These are phyloP conservation scores for Pterocles orientalis DNA, from an alignment of 2,113 vertebrate genomes.

Conservation along the genomic window DNA sequence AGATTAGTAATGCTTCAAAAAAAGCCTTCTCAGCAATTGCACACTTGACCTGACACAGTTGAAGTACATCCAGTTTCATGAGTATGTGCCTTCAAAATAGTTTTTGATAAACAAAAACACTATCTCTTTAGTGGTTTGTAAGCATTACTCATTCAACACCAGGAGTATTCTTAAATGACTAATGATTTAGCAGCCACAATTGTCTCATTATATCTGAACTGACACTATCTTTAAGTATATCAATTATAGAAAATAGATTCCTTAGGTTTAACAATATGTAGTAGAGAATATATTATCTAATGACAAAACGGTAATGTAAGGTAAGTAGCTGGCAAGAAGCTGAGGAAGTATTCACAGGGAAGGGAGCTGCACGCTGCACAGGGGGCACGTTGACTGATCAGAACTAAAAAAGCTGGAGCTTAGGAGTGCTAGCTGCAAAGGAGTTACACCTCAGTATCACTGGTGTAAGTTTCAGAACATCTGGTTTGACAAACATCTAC, in stretches of 20 bases:
- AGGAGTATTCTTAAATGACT: slow-evolving; percentile 30
- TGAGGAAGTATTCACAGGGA: slow-evolving; percentile 16
- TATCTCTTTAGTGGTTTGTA: slow-evolving; percentile 24
- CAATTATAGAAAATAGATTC: slow-evolving; percentile 60
- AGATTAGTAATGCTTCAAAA: slow-evolving; percentile 57
- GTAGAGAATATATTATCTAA: slow-evolving; percentile 59
- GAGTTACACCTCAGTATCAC: background rate
- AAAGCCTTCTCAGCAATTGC: slow-evolving; percentile 42
- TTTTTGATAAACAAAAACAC: slow-evolving; percentile 4
- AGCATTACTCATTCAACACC: slow-evolving; percentile 51
- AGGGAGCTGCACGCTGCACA: background rate
- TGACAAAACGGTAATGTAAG: slow-evolving; percentile 18
- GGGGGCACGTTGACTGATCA: background rate
- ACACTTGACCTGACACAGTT: slow-evolving; percentile 32
- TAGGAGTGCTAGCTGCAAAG: background rate
- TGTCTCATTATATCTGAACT: slow-evolving; percentile 25
- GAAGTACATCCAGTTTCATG: slow-evolving; percentile 38
- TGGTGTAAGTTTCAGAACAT: background rate
- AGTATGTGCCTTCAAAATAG: background rate
- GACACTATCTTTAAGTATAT: slow-evolving; percentile 21
- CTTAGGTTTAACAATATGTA: slow-evolving; percentile 16
- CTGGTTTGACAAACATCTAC: background rate
- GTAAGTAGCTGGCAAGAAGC: slow-evolving; percentile 9
- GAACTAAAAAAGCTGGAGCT: background rate
- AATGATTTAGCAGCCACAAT: slow-evolving; percentile 27